Evolutionary conservation across 2,113 vertebrate species (phyloP), one percentile per base, ranked within the genome.

Genomic region (Scophthalmus maximus): DNA sequence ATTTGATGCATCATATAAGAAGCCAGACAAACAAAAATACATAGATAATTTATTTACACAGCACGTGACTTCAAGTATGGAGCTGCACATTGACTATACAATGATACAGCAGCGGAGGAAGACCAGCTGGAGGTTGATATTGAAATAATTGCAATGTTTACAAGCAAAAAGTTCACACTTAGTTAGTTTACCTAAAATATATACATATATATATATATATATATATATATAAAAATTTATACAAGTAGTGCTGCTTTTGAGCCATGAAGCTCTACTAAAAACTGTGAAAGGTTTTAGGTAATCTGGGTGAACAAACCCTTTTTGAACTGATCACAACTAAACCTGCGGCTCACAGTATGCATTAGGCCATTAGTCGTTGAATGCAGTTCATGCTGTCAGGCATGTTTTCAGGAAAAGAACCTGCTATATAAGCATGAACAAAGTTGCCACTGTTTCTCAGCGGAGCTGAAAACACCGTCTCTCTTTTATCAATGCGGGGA

Each of bases 401-500:
- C 3, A 9, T 38, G 36, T 15, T 29, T 55, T 68, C 14, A n/a
- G n/a, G 38, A 27, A 62, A 38, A 9, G 12, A 14, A n/a, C n/a
- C n/a, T n/a, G n/a, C n/a, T n/a, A n/a, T n/a, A n/a, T n/a, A 9
- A 15, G 36, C 4, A 38, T 15, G 36, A 38, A 38, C 36, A 40
- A 40, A 40, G 36, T 40, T 15, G 6, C 36, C 5, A 15, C 36
- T 17, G 36, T 15, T 40, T 15, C 46, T 64, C 70, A 25, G 59
- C 20, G 63, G 29, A 68, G 62, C 55, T 79, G 38, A 66, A 86
- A 86, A 69, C 60, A 80, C 63, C 83, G 25, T 40, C 25, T 61
- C 52, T 74, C 65, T 85, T n/a, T 46, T n/a, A 77, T 87, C 76
- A 85, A 65, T 66, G 63, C 17, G 22, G 52, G 26, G 44, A 71